These are phyloP conservation scores for Amyelois transitella DNA, from an alignment of 1,140 invertebrate species.

Conservation along the genomic window DNA sequence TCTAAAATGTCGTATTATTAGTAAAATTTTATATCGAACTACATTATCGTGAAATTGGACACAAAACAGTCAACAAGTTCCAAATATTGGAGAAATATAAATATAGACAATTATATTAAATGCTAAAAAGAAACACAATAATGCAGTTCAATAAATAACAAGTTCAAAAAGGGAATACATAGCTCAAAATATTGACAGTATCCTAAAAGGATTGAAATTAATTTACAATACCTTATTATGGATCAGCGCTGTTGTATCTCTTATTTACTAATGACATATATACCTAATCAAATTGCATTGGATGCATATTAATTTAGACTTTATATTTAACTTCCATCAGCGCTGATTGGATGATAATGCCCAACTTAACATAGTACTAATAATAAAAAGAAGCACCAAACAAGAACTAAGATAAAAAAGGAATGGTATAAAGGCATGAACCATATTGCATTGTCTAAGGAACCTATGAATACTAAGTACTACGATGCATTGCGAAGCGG, in stretches of 20 bases:
- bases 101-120: conserved; percentile 33
- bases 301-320: not conserved
- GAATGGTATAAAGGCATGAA: not conserved
- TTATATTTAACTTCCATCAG: not conserved
- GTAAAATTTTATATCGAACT: conserved; percentile 47
- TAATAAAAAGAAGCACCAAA: not conserved
- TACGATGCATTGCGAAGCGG: not conserved
- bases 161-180: conserved; percentile 30
- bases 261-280: not conserved
- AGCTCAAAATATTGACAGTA: conserved; percentile 16
- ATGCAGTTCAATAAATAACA: conserved; percentile 53
- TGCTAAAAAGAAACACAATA: conserved; percentile 46
- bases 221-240: not conserved
- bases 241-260: not conserved
- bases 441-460: not conserved
- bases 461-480: not conserved
- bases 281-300: not conserved
- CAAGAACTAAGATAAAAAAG: not conserved
- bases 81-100: conserved; percentile 56
- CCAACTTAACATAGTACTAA: not conserved
- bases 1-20: conserved; percentile 39
- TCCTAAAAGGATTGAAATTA: not conserved
- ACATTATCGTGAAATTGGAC: conserved; percentile 49
- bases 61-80: conserved; percentile 49
- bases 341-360: not conserved